Base-by-base conservation (phyloP, 2,888 invertebrate species). In the Epinotia ramella region DNA sequence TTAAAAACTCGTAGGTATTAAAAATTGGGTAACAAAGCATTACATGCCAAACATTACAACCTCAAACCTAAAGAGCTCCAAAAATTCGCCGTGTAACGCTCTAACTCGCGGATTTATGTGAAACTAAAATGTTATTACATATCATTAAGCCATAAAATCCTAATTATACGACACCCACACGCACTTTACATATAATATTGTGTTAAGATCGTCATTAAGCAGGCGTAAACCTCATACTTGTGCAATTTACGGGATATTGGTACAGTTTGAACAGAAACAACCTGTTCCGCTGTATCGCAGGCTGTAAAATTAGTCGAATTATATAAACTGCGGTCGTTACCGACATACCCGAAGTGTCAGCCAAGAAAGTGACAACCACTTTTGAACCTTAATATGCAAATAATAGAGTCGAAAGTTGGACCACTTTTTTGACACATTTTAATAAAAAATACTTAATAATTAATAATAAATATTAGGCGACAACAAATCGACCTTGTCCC, bases 291-390 rank as follows among this genome's bases (percentile, higher is more conserved):
- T 74, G 67, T 76, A 75, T 73, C 77, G 78, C 80, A 78, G 80
- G 79, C 81, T 81, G 81, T 84, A 82, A 88, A 88, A 87, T 87
- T 84, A 81, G 80, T 80, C 78, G 83, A 83, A 83, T 84, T 83
- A 86, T 81, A 82, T 81, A 81, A 78, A 81, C 80, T 73, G 79
- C 76, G 77, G 79, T 81, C 73, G 79, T 84, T 84, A 86, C 84
- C 80, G 82, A 81, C 75, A 78, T 78, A 76, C 82, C 79, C 84
- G 81, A 66, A 72, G 73, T 44, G 67, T 77, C 71, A 77, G 66
- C 69, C 7, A 9, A 9, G 40, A 40, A 40, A 40, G 9, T 40
- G 9, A 40, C 40, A 40, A 40, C 40, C 40, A 40, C 7, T 40
- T 40, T 40, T 40, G 40, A 40, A 40, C 40, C 9, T 9, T 40